These are phyloP conservation scores for Raphicerus campestris DNA, from an alignment of 2,113 vertebrate species.

Conservation along the genomic window DNA sequence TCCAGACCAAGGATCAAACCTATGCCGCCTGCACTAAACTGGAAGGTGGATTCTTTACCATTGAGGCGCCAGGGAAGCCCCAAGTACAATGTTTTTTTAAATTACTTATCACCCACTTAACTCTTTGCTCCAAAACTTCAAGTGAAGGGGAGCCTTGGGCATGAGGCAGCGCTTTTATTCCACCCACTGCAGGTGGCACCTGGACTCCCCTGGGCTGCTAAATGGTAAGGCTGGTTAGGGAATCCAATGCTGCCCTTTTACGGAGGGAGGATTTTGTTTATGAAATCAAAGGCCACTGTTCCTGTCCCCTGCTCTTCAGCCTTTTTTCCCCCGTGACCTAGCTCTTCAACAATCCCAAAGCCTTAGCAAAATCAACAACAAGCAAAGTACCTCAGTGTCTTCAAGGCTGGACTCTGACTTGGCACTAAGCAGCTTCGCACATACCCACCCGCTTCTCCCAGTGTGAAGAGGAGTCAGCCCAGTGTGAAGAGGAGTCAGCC, in stretches of 20 bases:
- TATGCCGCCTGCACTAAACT: background rate
- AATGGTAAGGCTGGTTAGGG: background rate
- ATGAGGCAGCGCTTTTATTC: background rate
- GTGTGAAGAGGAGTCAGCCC: background rate
- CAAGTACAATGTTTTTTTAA: background rate
- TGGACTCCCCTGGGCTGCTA: background rate
- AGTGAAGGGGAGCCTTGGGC: background rate
- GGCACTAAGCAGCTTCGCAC: background rate
- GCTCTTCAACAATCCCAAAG: background rate
- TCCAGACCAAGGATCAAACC: background rate
- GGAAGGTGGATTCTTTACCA: background rate
- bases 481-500: background rate
- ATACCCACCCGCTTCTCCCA: background rate
- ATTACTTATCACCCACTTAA: background rate
- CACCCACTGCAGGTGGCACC: too few species aligned
- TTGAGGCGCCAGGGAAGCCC: background rate
- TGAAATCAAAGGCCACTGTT: background rate
- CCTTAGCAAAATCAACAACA: background rate
- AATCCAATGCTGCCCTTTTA: background rate
- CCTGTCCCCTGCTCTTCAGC: background rate
- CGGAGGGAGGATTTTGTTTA: background rate
- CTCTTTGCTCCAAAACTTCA: background rate
- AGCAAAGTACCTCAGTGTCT: background rate
- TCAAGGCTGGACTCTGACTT: background rate
- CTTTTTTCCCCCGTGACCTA: background rate